Base-by-base conservation (phyloP, 2,797 vertebrate species). In the Sebastes iracundus region DNA sequence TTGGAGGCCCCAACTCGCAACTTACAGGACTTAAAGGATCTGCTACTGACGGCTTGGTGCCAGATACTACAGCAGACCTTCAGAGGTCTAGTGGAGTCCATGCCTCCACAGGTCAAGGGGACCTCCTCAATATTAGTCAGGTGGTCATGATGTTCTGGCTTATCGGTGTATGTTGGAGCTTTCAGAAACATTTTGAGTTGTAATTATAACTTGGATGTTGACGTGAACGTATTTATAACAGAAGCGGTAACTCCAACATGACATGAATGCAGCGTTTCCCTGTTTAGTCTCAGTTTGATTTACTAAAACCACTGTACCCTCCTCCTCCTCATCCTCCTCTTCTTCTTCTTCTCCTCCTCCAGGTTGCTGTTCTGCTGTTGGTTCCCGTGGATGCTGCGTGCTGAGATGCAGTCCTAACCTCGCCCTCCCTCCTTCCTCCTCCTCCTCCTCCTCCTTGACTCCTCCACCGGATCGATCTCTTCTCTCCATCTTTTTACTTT, bases 351-450 rank as follows among this genome's bases (percentile, higher is more conserved):
- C 27, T 3, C 42, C 25, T 4, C 70, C 80, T 83, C 28, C 95
- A 98, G 97, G 95, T 95, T 98, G 92, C 96, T 98, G 82, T 98
- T 98, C 94, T 98, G 97, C 92, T 98, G 97, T 88, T 98, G 97
- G 97, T 98, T 98, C 81, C 97, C 97, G 5, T 98, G 97, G 97
- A 98, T 98, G 97, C 96, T 98, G 64, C 97, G 97, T 28, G 96
- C 97, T 0, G 97, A 98, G 95, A 97, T 98, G 97, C 97, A 97
- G 94, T 97, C 97, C 71, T 98, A 97, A 96, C 94, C 81, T 68
- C 71, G 9, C 66, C 70, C 81, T 76, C 67, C 55, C 60, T 23
- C 13, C 13, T 49, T 68, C 55, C 30, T 63, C 56, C 76, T 65
- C 77, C 33, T 82, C 66, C 66, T 60, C 59, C 56, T 23, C 69